Base-by-base conservation (phyloP, 1,140 invertebrate species). In the Drosophila sproati region DNA sequence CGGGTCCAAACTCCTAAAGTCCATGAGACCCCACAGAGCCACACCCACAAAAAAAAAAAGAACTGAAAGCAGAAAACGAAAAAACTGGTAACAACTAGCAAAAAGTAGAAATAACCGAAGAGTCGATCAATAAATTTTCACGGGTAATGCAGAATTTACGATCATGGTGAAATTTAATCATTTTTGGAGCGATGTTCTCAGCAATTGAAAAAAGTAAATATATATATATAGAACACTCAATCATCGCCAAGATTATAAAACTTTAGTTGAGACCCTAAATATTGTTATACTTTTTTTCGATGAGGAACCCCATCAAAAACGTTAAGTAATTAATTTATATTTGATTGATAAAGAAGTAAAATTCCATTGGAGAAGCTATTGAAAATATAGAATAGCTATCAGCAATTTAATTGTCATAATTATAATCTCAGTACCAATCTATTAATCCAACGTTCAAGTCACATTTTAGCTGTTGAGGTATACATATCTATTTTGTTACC, bases 101-200 rank as follows among this genome's bases (percentile, higher is more conserved):
- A 10, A 41, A n/a, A 20, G 31, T 12, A 47, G 3, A 47, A 28
- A 10, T 2, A 8, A 28, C 4, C 20, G 29, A 2, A 4, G 29
- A 45, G 50, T 31, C 39, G 48, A 29, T 2, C 29, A 50, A 59
- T 41, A 32, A 51, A 48, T 41, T 56, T 59, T 32, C 5, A 68
- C 28, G 8, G 43, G 54, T 43, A 45, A 4, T 47, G 28, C 41
- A 10, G 20, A 51, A 72, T 66, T 59, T 72, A 72, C 12, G 62
- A 72, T 66, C 10, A 32, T 45, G 45, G 39, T 54, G 64, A 73
- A 68, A 39, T 52, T 41, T 48, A 54, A 73, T 68, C 29, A 73
- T 73, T 69, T 73, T 69, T 61, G 69, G 50, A 52, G 39, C 56
- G 64, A 69, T 69, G 71, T 69, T 69, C 71, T 60, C 56, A 73